These are phyloP conservation scores for Stegophylla sp. DNA, from an alignment of 2,888 invertebrate genomes.

Conservation along the genomic window DNA sequence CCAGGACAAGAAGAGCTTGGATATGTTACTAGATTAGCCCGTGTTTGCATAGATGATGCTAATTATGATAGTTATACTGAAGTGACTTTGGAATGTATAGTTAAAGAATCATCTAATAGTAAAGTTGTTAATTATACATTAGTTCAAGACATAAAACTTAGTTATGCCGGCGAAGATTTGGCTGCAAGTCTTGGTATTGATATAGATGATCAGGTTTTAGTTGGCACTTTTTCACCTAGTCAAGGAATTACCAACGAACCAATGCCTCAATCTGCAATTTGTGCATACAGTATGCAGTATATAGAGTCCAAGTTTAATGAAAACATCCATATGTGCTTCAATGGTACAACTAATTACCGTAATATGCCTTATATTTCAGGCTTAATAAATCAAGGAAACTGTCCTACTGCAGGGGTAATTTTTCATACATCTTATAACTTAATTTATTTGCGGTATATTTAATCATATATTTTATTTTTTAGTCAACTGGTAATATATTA, in stretches of 20 bases:
- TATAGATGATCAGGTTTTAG: constrained; percentile 80
- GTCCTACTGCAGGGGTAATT: constrained; percentile 80
- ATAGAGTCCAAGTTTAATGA: constrained; percentile 93
- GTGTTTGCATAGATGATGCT: constrained; percentile 92
- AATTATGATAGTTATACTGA: constrained; percentile 97
- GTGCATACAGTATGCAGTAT: constrained; percentile 88
- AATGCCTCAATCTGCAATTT: constrained; percentile 84
- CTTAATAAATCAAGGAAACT: constrained; percentile 87
- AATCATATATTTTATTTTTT: constrained; percentile 62
- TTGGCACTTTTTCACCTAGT: constrained; percentile 89
- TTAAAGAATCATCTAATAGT: constrained; percentile 70
- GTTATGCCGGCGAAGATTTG: constrained; percentile 82
- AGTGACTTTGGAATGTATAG: constrained; percentile 87
- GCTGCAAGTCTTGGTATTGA: constrained; percentile 83
- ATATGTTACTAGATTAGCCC: constrained; percentile 86
- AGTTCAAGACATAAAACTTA: constrained; percentile 90
- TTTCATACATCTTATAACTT: not conserved
- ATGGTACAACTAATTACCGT: constrained; percentile 89
- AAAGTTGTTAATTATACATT: constrained; percentile 77
- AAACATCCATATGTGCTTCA: constrained; percentile 97
- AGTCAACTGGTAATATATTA: constrained; percentile 86
- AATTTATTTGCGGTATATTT: constrained; percentile 10
- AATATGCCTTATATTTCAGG: constrained; percentile 92
- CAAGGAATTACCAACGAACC: constrained; percentile 86
- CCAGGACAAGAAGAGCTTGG: constrained; percentile 88